Base-by-base conservation (phyloP, 2,888 invertebrate species). In the Lasioglossum malachurum region DNA sequence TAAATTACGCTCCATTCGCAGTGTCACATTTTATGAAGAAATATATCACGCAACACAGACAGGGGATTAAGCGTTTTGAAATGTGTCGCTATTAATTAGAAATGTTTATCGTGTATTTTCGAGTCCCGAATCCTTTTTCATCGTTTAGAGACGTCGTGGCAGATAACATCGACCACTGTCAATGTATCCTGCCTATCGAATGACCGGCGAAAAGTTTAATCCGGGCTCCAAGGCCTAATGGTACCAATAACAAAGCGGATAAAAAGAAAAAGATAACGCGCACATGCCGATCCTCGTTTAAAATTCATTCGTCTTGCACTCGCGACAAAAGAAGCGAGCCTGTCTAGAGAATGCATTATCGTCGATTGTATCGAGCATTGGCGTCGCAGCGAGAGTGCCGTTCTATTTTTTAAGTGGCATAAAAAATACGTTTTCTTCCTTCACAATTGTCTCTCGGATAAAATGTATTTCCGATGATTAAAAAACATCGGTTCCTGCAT, bases 271-370 rank as follows among this genome's bases (percentile, higher is more conserved):
- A 35, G 35, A 31, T 19, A 23, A 35, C n/a, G n/a, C n/a, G n/a
- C n/a, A 27, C 71, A 44, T n/a, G n/a, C 69, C 10, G 27, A 53
- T 69, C 69, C 44, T 72, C 31, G 38, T 60, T 57, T 23, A 60
- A 75, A 64, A 83, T 72, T 75, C 83, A 64, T 76, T 72, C 83
- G 60, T 72, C 83, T 83, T 31, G 35, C 27, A n/a, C 71, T 41
- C 12, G 31, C 35, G 38, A 83, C 46, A n/a, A 75, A 76, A 76
- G 35, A 60, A 72, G 16, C 60, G 60, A 27, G 60, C 60, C 60
- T 27, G 60, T 64, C 60, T 27, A 64, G 27, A 31, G 60, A 64
- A 64, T n/a, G 60, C 60, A 77, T 84, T 83, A 84, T 84, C 46
- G 38, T 31, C 84, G 74, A 84, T 84, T 78, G 83, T 67, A 38